Conservation (phyloP, 1,140 invertebrate species). For the Drosophila grimshawi region DNA sequence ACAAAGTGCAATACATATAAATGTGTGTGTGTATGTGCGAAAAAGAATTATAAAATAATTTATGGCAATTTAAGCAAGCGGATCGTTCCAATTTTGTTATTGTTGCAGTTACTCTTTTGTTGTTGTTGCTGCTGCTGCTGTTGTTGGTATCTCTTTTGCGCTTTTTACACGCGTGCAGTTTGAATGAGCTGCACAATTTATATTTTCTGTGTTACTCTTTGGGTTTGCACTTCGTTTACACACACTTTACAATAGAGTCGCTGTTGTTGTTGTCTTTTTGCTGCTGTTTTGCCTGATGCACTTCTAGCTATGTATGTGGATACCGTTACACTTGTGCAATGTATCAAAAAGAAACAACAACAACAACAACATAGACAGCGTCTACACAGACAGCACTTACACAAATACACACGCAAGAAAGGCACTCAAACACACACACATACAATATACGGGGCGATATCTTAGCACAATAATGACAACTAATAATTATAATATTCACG, state of each 20-base stretch:
- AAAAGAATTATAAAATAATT: conserved; percentile 69
- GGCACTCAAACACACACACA: conserved; percentile 7
- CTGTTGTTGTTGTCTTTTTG: conserved; percentile 22
- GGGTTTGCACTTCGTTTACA: conserved; percentile 49
- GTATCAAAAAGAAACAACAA: conserved; percentile 65
- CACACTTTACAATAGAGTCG: conserved; percentile 51
- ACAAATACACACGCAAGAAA: conserved; percentile 39
- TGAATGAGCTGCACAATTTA: conserved; percentile 72
- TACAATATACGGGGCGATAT: conserved; percentile 23
- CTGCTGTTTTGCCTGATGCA: conserved; percentile 54
- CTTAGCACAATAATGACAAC: conserved; percentile 57
- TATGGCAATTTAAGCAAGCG: conserved; percentile 70
- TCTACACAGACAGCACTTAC: conserved; percentile 63
- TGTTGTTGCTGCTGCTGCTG: conserved; percentile 36
- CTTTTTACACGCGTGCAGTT: conserved; percentile 58
- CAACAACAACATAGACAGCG: conserved; percentile 29
- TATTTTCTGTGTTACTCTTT: conserved; percentile 46
- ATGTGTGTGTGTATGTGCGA: conserved; percentile 43
- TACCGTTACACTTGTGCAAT: conserved; percentile 81
- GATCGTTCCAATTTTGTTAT: conserved; percentile 34
- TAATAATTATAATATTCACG: conserved; percentile 55
- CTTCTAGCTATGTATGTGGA: conserved; percentile 59
- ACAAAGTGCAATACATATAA: conserved; percentile 23
- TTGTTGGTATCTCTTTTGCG: conserved; percentile 33
- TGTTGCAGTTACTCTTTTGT: conserved; percentile 37